Evolutionary conservation across 2,113 vertebrate species (phyloP), one percentile per base, ranked within the genome.

Genomic region (Myrmophylax atrothorax): DNA sequence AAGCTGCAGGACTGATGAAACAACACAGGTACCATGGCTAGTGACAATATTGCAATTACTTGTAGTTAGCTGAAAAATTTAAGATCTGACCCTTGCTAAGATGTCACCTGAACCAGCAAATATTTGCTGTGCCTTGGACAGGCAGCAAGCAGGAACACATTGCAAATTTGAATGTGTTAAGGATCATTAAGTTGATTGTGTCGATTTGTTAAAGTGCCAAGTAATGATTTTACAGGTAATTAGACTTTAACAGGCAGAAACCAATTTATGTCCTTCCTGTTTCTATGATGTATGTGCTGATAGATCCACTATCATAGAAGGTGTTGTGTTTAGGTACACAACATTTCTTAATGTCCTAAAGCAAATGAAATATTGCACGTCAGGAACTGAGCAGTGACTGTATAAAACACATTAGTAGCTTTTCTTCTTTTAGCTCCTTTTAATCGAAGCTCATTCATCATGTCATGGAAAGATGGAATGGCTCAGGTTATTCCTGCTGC

Each of bases 201-300:
- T 97, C 96, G 96, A 97, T 98, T 98, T 97, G 90, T 97, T 97
- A 96, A 97, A 97, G 87, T 95, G 97, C 95, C 97, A 98, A 94
- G 91, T 98, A 98, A 97, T 97, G 97, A 97, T 98, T 98, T 97
- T 97, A 98, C 96, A 98, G 98, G 97, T 98, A 98, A 98, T 98
- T 98, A 98, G 95, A 98, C 85, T 96, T 98, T 96, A 98, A 97
- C 94, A 84, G 97, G 90, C 87, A 98, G 97, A 96, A 98, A 97
- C 79, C 79, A 97, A 98, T 98, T 97, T 95, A 97, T 97, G 91
- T 96, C 93, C 88, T 93, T 79, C 87, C 94, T 96, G 82, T 90
- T 97, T 98, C 97, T 97, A 97, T 96, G 96, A 96, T 95, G 94
- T 95, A 81, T 96, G 84, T 95, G 96, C 96, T 97, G 95, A 98